Evolutionary conservation across 2,797 vertebrate species (phyloP), one percentile per base, ranked within the genome.

Genomic region (Meriones psammophilus): DNA sequence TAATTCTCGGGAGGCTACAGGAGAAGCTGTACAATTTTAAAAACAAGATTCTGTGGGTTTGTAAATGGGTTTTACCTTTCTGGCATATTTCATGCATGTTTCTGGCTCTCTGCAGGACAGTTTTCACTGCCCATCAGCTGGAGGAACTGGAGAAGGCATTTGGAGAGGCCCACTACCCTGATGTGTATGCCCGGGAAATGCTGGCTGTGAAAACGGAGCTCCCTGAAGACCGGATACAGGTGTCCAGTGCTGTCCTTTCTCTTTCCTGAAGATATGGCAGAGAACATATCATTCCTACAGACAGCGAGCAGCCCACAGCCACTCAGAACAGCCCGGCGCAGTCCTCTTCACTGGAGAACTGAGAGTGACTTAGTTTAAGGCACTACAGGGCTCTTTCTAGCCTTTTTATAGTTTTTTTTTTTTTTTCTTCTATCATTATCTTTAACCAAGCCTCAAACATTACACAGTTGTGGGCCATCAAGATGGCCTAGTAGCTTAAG

Each of bases 81-180:
- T 39, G 69, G n/a, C 10, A 30, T 30, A 30, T 20, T 42, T 60
- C 0, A 0, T 33, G 3, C 71, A 5, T 81, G 39, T 80, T 92
- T 14, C 62, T 88, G 36, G 24, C 15, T 87, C 20, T 74, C 17
- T 94, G 2, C 97, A 99, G 99, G 98, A 99, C 99, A 0, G 99
- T 99, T 86, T 99, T 99, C 97, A 99, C 99, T 0, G 99, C 99
- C 24, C 99, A 99, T 92, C 99, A 99, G 97, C 98, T 99, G 97
- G 99, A 99, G 97, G 99, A 99, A 97, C 97, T 99, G 98, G 99
- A 99, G 98, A 99, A 99, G 94, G 99, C 99, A 0, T 99, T 99
- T 95, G 99, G 99, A 0, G 99, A 99, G 92, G 99, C 99, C 0
- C 99, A 99, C 92, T 99, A 99, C 78, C 99, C 99, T 0, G 99